Base-by-base conservation (phyloP, 1,140 invertebrate genomes). In the Choristoneura fumiferana region DNA sequence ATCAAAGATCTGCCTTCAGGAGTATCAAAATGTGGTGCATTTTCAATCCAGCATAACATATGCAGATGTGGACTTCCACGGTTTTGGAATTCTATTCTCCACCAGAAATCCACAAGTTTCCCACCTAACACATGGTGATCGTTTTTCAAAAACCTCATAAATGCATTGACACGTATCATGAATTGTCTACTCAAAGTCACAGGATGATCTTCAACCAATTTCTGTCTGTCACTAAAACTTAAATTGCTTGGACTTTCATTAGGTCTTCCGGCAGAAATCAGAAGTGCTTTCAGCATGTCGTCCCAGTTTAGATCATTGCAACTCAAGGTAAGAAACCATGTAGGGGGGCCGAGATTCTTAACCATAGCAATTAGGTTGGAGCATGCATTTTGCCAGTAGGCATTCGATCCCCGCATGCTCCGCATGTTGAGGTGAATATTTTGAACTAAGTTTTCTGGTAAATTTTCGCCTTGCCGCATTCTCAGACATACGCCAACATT, bases 301-400 rank as follows among this genome's bases (percentile, higher is more conserved):
- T 9, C 33, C 60, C 60, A 62, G 22, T 54, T 38, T 14, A 62
- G 15, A 36, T 58, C 60, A 37, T 63, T 63, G 29, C 61, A 63
- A 13, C 34, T 39, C 5, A 63, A 63, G 6, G 61, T 63, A 12
- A 57, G 13, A 55, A 63, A 63, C 33, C 15, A 63, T 12, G 38
- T 58, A 2, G 61, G 61, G 29, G 49, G 36, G 13, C 61, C 61
- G 9, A 63, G 15, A 37, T 2, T 22, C 10, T 33, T 13, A 22
- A 63, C 54, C 54, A 57, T 57, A 8, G 61, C 61, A 38, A 63
- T 53, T 1, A 63, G 38, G 33, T 63, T 52, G 3, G 54, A 49
- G 4, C 35, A 45, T 10, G n/a, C 12, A n/a, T 29, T 43, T 9
- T 43, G 22, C 61, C 56, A 63, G 49, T 63, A 63, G 4, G 56